Evolutionary conservation across 2,113 vertebrate genomes (phyloP), one percentile per base, ranked within the genome.

Genomic region (Polypterus senegalus): DNA sequence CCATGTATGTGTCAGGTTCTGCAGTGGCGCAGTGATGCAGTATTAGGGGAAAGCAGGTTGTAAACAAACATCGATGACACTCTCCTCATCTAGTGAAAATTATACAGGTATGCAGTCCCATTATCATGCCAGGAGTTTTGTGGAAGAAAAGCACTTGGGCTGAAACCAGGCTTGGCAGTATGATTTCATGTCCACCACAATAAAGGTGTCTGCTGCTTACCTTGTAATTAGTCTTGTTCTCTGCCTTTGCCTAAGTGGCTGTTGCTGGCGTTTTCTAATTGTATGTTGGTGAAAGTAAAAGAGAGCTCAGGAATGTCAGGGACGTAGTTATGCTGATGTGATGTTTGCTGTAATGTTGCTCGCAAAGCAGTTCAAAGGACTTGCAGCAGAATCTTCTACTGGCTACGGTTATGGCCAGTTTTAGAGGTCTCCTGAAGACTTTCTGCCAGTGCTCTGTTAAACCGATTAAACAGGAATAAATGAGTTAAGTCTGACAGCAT

Each of bases 181-280:
- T 52, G 51, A 52, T 52, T 52, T 52, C 51, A 52, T 52, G 10
- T 52, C 51, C 51, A 52, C 51, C 51, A 52, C 51, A 52, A 52
- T 52, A 52, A 75, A 76, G 74, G 76, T 75, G 74, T 78, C 77
- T 74, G 77, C 54, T 53, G 63, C 58, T 69, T 70, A 76, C 79
- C 77, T 76, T 81, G 75, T 80, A 77, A 81, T 82, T 81, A 79
- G 64, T 63, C 76, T 76, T 74, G 80, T 79, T 77, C 77, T 74
- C 75, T 74, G 82, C 75, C 80, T 80, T 78, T 72, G 74, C 70
- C 65, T 73, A 71, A 81, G 81, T 67, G 74, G 76, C 71, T 81
- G 72, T 79, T 64, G 74, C 76, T 70, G 69, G 78, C 77, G 76
- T 80, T 78, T 78, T 80, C 70, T 80, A 82, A 82, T 84, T 77